These are phyloP conservation scores for Terebella lapidaria DNA, from an alignment of 2,888 invertebrate genomes.

Conservation along the genomic window DNA sequence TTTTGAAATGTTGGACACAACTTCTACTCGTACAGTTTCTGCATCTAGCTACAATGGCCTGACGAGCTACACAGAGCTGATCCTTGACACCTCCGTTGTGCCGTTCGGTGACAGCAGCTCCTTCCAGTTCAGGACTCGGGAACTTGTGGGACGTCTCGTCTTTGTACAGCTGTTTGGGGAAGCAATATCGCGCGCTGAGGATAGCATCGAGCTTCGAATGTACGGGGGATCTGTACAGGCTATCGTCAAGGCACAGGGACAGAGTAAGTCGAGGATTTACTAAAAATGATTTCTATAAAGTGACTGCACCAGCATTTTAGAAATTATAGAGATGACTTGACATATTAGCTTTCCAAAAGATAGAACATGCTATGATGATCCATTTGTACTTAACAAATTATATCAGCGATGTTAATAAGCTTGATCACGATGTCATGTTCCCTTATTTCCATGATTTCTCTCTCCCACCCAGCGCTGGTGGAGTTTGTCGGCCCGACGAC, in stretches of 20 bases:
- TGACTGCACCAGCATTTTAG: no score
- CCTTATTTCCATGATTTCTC: no score
- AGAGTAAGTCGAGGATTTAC: no score
- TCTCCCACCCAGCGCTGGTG: not conserved
- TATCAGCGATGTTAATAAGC: no score
- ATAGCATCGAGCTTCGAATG: constrained; percentile 35
- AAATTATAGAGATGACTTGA: no score
- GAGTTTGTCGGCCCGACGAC: no score
- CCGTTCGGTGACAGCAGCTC: constrained; percentile 35
- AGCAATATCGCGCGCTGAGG: constrained; percentile 7
- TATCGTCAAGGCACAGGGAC: constrained; percentile 10
- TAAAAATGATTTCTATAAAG: no score
- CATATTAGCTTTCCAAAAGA: no score
- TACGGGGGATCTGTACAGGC: constrained; percentile 30
- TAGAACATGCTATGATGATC: no score
- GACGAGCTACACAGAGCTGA: constrained; percentile 27
- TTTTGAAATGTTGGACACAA: no score
- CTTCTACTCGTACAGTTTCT: constrained; percentile 31
- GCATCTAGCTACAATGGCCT: constrained; percentile 35
- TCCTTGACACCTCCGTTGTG: constrained; percentile 30
- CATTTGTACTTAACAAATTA: no score
- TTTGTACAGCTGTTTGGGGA: constrained; percentile 31
- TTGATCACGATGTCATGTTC: no score
- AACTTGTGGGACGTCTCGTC: constrained; percentile 31
- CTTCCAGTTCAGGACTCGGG: constrained; percentile 37